Evolutionary conservation across 2,797 vertebrate genomes (phyloP).

Genomic region (Hypotaenidia philippensis): DNA sequence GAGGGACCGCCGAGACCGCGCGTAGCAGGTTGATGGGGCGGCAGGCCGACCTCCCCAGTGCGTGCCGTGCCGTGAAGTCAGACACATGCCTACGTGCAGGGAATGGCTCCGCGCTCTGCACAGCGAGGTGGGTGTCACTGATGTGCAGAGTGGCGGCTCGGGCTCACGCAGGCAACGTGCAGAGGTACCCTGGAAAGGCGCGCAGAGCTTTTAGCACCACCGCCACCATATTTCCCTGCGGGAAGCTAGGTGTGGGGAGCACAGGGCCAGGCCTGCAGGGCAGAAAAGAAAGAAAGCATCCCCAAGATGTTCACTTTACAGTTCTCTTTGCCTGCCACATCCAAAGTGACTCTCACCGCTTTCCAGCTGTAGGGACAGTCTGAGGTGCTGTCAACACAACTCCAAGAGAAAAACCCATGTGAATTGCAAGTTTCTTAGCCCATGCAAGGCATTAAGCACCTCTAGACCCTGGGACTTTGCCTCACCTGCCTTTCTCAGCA

Average conservation of each 20-base stretch:
- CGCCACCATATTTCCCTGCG: not conserved
- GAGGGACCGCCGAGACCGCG: rapidly evolving
- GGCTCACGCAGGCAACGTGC: rapidly evolving
- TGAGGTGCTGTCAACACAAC: not conserved
- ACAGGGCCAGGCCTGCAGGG: not conserved
- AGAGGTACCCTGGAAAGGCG: not conserved
- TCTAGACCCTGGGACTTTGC: not conserved
- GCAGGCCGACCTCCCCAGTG: not conserved
- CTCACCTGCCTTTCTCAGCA: not conserved
- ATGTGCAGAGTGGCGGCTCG: not conserved
- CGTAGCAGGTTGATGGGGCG: rapidly evolving
- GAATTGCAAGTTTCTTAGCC: not conserved
- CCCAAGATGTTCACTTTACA: rapidly evolving
- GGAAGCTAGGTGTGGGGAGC: not conserved
- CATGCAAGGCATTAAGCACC: not conserved
- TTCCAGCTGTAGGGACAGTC: not conserved
- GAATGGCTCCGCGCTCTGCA: not conserved
- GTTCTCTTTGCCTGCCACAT: not conserved
- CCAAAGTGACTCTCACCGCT: not conserved
- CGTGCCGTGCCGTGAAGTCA: rapidly evolving
- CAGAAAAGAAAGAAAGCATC: not conserved
- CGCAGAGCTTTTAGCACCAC: not conserved
- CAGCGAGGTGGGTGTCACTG: not conserved
- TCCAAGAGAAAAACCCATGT: not conserved
- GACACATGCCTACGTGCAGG: not conserved